Evolutionary conservation across 2,113 vertebrate species (phyloP).

Genomic region (Oreochromis spilurus): DNA sequence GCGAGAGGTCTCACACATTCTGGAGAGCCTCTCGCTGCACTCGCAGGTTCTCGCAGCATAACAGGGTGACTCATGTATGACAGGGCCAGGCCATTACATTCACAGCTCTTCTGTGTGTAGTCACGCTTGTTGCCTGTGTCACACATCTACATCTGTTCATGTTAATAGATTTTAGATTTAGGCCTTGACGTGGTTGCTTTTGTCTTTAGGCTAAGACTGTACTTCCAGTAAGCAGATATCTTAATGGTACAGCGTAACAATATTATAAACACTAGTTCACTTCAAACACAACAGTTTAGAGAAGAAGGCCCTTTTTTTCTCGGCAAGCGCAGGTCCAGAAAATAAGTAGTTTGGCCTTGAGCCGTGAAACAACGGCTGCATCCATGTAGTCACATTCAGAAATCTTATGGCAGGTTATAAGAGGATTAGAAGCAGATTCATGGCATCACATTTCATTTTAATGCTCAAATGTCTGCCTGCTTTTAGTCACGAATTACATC

Average conservation of each 20-base stretch:
- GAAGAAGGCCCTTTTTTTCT: neutral
- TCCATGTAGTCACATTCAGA: neutral
- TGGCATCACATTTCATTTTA: neutral
- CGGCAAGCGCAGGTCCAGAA: rapidly evolving
- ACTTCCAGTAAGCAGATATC: neutral
- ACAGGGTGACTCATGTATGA: slow-evolving; percentile 30
- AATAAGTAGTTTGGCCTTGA: neutral
- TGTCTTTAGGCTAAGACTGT: neutral
- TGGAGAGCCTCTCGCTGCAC: neutral
- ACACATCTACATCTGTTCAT: neutral
- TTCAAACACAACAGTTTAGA: neutral
- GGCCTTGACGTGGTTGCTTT: neutral
- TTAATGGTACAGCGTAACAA: neutral
- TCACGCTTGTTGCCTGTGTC: neutral
- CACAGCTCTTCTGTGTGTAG: slow-evolving; percentile 9
- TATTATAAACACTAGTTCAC: neutral
- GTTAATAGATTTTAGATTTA: neutral
- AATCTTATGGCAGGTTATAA: neutral
- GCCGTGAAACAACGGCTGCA: neutral
- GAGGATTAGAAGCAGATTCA: neutral
- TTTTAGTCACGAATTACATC: neutral
- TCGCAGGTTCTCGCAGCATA: neutral
- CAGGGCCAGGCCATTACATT: neutral
- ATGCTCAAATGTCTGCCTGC: neutral
- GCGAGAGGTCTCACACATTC: slow-evolving; percentile 12